Evolutionary conservation across 2,888 invertebrate species (phyloP), one percentile per base, ranked within the genome.

Genomic region (Psylliodes chrysocephalus): DNA sequence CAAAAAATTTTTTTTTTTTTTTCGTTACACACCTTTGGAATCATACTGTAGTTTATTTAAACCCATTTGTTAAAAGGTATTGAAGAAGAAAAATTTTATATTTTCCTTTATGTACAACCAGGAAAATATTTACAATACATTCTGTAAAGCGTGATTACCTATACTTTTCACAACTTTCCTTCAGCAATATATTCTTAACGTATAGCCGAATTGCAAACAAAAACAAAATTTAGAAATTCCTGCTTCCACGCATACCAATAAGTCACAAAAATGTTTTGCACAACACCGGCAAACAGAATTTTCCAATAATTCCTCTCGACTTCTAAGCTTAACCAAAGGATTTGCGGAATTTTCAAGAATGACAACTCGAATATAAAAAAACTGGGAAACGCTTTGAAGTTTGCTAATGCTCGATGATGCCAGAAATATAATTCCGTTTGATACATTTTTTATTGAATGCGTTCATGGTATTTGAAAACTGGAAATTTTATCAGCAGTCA

Each of bases 371-470:
- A 17, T 18, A 44, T 30, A 55, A 55, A 44, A 28, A 17, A 15
- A 19, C 6, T 1, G 15, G 22, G 22, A 33, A 33, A n/a, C 12
- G 7, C 19, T 55, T 55, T 55, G 55, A 55, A 28, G 55, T 46
- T 22, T 7, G 42, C 17, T 15, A 18, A 12, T 18, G 55, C 44
- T n/a, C 42, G n/a, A n/a, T 55, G 17, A 44, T n/a, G 44, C 55
- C 1, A 22, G 33, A 55, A 55, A 44, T 44, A 28, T 7, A 49
- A 46, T 17, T 55, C 44, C 15, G 30, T 55, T 46, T 40, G 42
- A 28, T 40, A 25, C 15, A 22, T 22, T 42, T n/a, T 46, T 55
- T 55, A 44, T 44, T 33, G 25, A 28, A 42, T 28, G 10, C 18
- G 10, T 12, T 18, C 25, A 6, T 25, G 14, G 22, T 40, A 10